Conservation (phyloP, 2,113 vertebrate species). For the Dinomys branickii region DNA sequence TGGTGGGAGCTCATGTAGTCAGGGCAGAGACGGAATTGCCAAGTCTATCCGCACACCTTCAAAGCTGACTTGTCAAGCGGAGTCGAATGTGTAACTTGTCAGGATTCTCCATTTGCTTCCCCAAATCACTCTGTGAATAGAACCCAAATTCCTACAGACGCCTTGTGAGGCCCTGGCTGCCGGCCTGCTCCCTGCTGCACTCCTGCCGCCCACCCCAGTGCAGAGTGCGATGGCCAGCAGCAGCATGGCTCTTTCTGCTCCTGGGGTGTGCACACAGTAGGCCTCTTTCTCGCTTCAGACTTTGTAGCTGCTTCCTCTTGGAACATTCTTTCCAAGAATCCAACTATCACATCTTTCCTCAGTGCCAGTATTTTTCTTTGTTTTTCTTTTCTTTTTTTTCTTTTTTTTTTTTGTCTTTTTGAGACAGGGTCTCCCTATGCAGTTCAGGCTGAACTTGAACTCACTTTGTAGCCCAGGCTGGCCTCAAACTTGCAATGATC, state of each 20-base stretch:
- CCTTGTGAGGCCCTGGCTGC: accelerated
- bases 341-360: background rate
- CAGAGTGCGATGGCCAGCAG: background rate
- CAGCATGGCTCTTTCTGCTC: background rate
- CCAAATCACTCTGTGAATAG: background rate
- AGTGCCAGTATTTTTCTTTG: no score
- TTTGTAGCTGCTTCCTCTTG: background rate
- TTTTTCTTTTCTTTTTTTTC: no score
- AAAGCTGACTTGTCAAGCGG: background rate
- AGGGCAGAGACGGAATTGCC: background rate
- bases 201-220: background rate
- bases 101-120: background rate
- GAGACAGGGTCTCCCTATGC: no score
- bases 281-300: background rate
- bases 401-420: no score
- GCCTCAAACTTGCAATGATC: no score
- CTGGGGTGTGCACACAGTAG: background rate
- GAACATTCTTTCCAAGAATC: background rate
- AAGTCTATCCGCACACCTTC: background rate
- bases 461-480: no score
- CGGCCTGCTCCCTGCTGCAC: no score
- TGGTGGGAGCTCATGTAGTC: background rate
- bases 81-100: no score
- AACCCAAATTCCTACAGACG: background rate
- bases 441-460: no score